Conservation (phyloP, 2,113 vertebrate species). For the Dendropsophus ebraccatus region DNA sequence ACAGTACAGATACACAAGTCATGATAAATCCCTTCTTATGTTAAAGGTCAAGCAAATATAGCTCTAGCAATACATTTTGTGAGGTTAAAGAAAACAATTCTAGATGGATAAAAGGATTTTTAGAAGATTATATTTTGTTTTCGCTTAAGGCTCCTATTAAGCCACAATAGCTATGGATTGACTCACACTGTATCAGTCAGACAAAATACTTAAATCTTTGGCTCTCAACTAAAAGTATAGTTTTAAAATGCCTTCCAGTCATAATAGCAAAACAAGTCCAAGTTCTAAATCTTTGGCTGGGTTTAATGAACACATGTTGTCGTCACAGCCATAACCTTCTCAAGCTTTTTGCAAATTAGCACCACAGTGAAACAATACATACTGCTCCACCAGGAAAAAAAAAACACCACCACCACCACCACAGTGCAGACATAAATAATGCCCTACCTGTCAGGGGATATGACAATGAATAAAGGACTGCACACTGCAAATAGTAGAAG, state of each 20-base stretch:
- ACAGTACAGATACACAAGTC: too few relatives aligned
- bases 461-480: too few relatives aligned
- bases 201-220: not conserved
- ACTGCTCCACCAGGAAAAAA: too few relatives aligned
- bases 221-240: not conserved
- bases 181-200: not conserved
- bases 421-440: too few relatives aligned
- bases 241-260: not conserved
- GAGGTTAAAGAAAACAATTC: not conserved
- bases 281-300: not conserved
- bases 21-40: too few relatives aligned
- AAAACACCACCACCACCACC: too few relatives aligned
- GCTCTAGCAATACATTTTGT: not conserved
- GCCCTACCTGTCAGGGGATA: too few relatives aligned
- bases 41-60: not conserved
- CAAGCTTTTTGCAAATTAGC: too few relatives aligned
- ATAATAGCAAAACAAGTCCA: not conserved
- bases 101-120: conserved; percentile 15
- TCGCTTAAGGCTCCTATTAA: not conserved
- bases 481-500: too few relatives aligned
- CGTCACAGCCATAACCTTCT: not conserved
- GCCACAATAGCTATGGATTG: not conserved
- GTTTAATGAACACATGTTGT: not conserved
- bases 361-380: too few relatives aligned
- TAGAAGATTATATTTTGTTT: not conserved